Evolutionary conservation across 2,113 vertebrate species (phyloP).

Genomic region (Coptodon bakossiorum): DNA sequence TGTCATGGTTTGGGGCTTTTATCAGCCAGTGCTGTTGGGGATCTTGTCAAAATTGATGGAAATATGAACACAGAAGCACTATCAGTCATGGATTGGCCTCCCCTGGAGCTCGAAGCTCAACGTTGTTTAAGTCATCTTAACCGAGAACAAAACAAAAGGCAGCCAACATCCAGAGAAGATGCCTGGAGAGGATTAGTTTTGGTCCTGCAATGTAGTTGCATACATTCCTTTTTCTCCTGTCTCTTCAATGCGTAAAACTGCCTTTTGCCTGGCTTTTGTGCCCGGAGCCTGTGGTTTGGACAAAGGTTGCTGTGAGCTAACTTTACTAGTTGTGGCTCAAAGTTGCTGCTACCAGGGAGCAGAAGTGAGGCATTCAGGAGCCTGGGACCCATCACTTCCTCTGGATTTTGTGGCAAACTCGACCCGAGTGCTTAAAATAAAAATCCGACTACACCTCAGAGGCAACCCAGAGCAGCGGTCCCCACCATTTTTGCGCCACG

Average conservation of each 20-base stretch:
- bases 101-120: neutral
- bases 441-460: neutral
- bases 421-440: neutral
- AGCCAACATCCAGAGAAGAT: neutral
- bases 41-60: neutral
- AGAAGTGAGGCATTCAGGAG: neutral
- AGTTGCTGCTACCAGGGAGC: neutral
- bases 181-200: neutral
- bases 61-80: neutral
- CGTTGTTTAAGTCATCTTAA: neutral
- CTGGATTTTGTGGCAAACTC: neutral
- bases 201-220: rapidly evolving
- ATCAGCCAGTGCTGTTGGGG: neutral
- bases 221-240: neutral
- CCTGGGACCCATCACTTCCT: neutral
- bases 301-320: neutral
- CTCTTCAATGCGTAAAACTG: neutral
- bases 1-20: neutral
- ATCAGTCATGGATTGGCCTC: neutral
- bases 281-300: neutral
- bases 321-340: neutral
- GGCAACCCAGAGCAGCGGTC: neutral
- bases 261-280: neutral
- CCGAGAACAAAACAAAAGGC: neutral
- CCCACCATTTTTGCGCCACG: rapidly evolving